Evolutionary conservation across 2,113 vertebrate genomes (phyloP).

Genomic region (Malurus elegans): DNA sequence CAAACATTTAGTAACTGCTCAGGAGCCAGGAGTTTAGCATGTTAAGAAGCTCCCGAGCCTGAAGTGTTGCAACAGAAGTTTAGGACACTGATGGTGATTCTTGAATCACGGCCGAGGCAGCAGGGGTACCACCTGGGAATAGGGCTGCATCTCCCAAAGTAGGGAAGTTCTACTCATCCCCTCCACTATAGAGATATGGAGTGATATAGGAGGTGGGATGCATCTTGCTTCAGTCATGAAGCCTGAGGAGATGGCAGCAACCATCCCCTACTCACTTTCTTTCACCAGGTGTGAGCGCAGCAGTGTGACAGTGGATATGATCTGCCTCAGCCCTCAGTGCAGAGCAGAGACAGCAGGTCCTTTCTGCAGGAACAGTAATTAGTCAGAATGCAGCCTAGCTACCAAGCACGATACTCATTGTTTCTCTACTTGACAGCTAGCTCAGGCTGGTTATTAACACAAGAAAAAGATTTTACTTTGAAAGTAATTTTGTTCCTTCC

Average conservation of each 20-base stretch:
- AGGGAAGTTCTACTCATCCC: fast-evolving
- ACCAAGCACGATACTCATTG: not conserved
- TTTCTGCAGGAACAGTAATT: not conserved
- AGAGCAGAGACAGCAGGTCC: not conserved
- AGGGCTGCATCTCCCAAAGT: not conserved
- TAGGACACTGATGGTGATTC: not conserved
- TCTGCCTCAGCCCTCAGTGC: not conserved
- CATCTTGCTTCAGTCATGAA: not conserved
- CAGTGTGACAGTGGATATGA: not conserved
- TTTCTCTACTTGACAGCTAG: not conserved
- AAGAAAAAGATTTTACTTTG: not conserved
- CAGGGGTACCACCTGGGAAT: too few species aligned
- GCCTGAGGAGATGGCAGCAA: not conserved
- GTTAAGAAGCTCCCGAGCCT: not conserved
- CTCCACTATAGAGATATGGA: not conserved
- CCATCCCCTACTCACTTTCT: not conserved
- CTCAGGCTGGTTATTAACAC: not conserved
- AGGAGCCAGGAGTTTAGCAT: not conserved
- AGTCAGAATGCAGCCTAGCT: not conserved
- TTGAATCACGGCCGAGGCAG: not conserved
- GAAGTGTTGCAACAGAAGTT: not conserved
- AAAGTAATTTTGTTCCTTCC: not conserved
- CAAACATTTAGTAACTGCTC: not conserved
- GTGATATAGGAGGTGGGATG: not conserved
- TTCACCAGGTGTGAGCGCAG: not conserved